These are phyloP conservation scores for Cyprinodon brontotheroides DNA, from an alignment of 2,113 vertebrate species.

Conservation along the genomic window DNA sequence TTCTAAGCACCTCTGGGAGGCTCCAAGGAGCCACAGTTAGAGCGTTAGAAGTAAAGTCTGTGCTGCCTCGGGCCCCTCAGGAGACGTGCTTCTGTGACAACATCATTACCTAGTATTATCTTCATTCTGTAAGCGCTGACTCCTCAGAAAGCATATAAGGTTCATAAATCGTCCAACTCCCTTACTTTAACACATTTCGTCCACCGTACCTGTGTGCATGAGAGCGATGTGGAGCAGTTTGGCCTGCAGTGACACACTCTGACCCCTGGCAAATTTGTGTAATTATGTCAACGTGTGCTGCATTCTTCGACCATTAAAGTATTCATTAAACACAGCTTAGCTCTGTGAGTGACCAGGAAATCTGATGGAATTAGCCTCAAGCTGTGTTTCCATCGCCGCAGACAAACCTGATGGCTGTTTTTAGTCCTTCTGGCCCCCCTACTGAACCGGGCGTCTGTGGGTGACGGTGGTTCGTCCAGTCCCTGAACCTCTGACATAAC, in stretches of 20 bases:
- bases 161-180: slow-evolving; percentile 10
- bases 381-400: slow-evolving; percentile 68
- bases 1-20: slow-evolving; percentile 1
- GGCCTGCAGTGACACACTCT: slow-evolving; percentile 23
- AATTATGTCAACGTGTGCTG: slow-evolving; percentile 71
- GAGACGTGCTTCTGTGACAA: slow-evolving; percentile 18
- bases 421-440: neutral
- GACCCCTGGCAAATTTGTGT: slow-evolving; percentile 68
- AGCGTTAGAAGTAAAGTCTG: slow-evolving; percentile 18
- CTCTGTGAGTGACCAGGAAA: slow-evolving; percentile 73
- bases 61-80: slow-evolving; percentile 15
- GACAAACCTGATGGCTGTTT: slow-evolving; percentile 59
- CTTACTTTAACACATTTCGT: neutral
- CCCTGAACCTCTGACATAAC: slow-evolving; percentile 32
- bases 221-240: slow-evolving; percentile 24
- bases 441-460: slow-evolving; percentile 5
- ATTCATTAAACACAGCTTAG: slow-evolving; percentile 84
- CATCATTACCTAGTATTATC: slow-evolving; percentile 61
- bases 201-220: slow-evolving; percentile 23
- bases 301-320: slow-evolving; percentile 80
- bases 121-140: slow-evolving; percentile 31
- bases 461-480: slow-evolving; percentile 7
- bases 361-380: slow-evolving; percentile 79
- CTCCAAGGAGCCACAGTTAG: slow-evolving; percentile 14
- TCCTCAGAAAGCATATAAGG: slow-evolving; percentile 8